A percentile compares a stretch with the other conserved stretches of the same genome.
These are phyloP conservation scores for Oligia fasciuncula DNA, from an alignment of 2,888 invertebrate genomes.

Conservation along the genomic window DNA sequence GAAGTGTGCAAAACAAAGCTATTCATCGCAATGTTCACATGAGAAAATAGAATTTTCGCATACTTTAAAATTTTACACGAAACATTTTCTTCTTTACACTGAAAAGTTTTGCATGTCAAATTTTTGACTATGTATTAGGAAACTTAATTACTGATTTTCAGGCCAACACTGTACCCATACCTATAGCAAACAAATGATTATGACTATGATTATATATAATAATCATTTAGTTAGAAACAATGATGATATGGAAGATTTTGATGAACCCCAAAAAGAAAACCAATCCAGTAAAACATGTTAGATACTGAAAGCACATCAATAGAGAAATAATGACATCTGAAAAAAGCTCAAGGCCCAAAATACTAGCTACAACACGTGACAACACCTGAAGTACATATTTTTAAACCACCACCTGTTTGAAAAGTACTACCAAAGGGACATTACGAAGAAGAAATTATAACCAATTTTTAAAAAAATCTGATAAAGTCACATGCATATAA, in stretches of 20 bases:
- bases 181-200: too few relatives aligned
- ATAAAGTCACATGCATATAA: constrained; percentile 31
- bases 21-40: background rate
- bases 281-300: constrained; percentile 23
- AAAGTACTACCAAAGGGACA: constrained; percentile 13
- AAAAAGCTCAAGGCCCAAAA: constrained; percentile 56
- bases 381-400: constrained; percentile 17
- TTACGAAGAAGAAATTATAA: constrained; percentile 1
- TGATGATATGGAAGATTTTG: constrained; percentile 7
- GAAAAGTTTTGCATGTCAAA: background rate
- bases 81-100: background rate
- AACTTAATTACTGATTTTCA: background rate
- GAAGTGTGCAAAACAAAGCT: background rate
- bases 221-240: background rate
- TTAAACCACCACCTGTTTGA: constrained; percentile 54
- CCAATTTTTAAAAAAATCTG: background rate
- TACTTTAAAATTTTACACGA: background rate
- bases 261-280: constrained; percentile 24
- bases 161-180: background rate
- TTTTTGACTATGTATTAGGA: background rate
- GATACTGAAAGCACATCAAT: constrained; percentile 2
- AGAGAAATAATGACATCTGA: constrained; percentile 4
- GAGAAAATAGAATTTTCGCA: background rate
- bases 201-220: background rate
- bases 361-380: constrained; percentile 59